phyloP scores from a whole-genome alignment of 2,888 invertebrate genomes.

The Oscheius onirici region DNA sequence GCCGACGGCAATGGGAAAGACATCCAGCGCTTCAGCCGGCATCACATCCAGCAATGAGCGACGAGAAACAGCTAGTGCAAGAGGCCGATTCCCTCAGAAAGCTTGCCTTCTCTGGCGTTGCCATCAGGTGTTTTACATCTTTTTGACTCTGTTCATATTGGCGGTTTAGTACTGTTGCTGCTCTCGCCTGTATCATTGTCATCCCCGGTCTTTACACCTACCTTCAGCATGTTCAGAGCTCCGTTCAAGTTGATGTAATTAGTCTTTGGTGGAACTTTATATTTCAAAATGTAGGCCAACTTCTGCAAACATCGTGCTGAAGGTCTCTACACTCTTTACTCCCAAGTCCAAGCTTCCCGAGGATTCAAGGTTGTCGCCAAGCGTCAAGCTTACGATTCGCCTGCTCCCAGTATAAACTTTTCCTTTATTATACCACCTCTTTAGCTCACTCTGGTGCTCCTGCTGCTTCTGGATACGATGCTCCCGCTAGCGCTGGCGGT shows the following conservation, averaged over 20 bases:
- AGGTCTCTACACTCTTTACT: constrained; percentile 28
- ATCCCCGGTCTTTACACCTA: constrained; percentile 54
- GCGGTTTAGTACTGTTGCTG: constrained; percentile 45
- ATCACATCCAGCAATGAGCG: constrained; percentile 15
- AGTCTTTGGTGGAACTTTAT: not conserved
- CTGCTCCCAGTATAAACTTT: not conserved
- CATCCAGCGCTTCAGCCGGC: not conserved
- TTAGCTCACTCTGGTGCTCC: constrained; percentile 5
- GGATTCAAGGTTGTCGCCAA: constrained; percentile 29
- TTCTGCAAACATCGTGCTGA: constrained; percentile 33
- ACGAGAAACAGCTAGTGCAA: constrained; percentile 30
- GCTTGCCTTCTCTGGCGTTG: constrained; percentile 31
- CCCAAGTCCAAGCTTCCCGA: constrained; percentile 17
- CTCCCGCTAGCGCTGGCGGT: constrained; percentile 2
- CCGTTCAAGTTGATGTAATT: constrained; percentile 49
- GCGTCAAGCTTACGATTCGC: constrained; percentile 44
- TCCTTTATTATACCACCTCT: not conserved
- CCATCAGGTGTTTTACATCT: constrained; percentile 27
- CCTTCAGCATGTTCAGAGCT: constrained; percentile 53
- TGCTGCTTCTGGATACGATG: constrained; percentile 18
- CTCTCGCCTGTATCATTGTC: constrained; percentile 50
- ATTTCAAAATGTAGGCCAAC: constrained; percentile 8
- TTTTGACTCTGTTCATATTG: not conserved
- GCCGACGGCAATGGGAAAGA: not conserved
- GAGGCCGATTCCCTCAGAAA: constrained; percentile 27